Base-by-base conservation (phyloP, 1,140 invertebrate genomes). In the Dinoponera quadriceps region DNA sequence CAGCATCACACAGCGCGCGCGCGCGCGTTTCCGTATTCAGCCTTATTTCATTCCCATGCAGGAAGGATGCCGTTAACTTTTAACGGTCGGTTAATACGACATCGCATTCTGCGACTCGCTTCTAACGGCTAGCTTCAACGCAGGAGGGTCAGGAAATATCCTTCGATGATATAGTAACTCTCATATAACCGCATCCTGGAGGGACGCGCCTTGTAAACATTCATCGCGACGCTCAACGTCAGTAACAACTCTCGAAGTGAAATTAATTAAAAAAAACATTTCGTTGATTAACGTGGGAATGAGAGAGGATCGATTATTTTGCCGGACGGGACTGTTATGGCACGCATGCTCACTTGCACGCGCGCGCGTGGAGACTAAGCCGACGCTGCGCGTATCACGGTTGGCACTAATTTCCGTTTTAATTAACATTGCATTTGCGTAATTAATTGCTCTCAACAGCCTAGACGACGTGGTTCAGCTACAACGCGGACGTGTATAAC, bases 401-500 rank as follows among this genome's bases (percentile, higher is more conserved):
- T 60, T 54, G 59, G 65, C 71, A 55, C 65, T 88, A 88, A 88
- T 88, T 88, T 85, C 77, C 86, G 83, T 78, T 85, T 88, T 88
- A 88, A 88, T 88, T 88, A 88, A 88, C 85, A 88, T 88, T 73
- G 75, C 69, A 84, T 74, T 73, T 83, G 57, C 33, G 72, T 83
- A 78, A 88, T 88, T 88, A 88, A 88, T 88, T 81, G 74, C 74
- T 72, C 48, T 81, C 82, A 62, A 49, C 25, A 68, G 51, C 48
- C 38, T 49, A 78, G 73, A 84, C 62, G 48, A 68, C 60, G 27
- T 14, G 44, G 72, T 38, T 85, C 59, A 62, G 27, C 7, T 22
- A 60, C 65, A 72, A 74, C 63, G 22, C 60, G 49, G 44, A 44
- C 18, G 13, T 44, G 20, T 29, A 66, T 66, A 66, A 57, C 14